These are phyloP conservation scores for Odobenus rosmarus DNA, from an alignment of 2,113 vertebrate species.

Conservation along the genomic window DNA sequence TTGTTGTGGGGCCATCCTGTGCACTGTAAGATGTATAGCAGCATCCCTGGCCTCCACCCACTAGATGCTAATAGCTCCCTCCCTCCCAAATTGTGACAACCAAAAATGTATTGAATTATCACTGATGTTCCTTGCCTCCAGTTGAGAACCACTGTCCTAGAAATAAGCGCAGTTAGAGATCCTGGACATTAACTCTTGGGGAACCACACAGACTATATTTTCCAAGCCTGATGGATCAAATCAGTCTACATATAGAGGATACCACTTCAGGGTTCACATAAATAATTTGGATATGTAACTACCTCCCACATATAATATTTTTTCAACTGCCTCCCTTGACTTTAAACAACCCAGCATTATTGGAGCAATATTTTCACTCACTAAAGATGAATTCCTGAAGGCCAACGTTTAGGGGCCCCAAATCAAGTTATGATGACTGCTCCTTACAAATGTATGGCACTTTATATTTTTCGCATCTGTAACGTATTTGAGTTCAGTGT, in stretches of 20 bases:
- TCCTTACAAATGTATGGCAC: neutral
- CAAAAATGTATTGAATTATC: neutral
- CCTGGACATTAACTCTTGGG: neutral
- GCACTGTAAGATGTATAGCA: neutral
- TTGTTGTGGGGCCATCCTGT: neutral
- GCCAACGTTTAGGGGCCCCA: neutral
- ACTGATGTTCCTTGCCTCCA: neutral
- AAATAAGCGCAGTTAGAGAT: slow-evolving; percentile 45
- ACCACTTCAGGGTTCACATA: neutral
- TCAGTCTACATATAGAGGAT: neutral
- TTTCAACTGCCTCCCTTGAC: neutral
- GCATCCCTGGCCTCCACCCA: neutral
- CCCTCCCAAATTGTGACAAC: neutral
- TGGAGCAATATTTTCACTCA: neutral
- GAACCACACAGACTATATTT: neutral
- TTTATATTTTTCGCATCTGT: slow-evolving; percentile 2
- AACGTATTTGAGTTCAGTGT: neutral
- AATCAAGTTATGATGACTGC: neutral
- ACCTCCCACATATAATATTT: neutral
- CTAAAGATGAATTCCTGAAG: neutral
- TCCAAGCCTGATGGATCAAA: neutral
- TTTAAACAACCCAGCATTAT: slow-evolving; percentile 34
- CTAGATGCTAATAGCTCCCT: neutral
- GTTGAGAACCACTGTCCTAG: neutral
- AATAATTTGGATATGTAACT: slow-evolving; percentile 27